Conservation (phyloP, 2,113 vertebrate species). For the Phaethon lepturus region DNA sequence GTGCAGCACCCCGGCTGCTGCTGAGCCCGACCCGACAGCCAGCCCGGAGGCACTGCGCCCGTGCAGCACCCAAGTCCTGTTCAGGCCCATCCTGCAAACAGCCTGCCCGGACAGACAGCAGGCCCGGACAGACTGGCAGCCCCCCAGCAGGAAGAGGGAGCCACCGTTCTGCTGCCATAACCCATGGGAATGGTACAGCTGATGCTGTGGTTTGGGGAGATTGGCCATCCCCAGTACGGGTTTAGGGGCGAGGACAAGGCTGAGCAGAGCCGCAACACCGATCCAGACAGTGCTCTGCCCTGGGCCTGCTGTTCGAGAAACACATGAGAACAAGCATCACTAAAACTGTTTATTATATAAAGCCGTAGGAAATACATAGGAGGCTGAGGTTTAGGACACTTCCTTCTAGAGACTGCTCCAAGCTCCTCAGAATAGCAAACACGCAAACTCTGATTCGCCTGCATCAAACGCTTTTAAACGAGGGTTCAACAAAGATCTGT, state of each 20-base stretch:
- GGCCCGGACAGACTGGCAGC: neutral
- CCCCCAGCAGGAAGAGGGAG: neutral
- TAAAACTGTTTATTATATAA: slow-evolving; percentile 77
- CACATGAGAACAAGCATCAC: neutral
- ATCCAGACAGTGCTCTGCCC: neutral
- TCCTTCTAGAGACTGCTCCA: slow-evolving; percentile 35
- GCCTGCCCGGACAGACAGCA: neutral
- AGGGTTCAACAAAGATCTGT: slow-evolving; percentile 14
- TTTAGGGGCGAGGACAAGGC: neutral
- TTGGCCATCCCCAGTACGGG: fast-evolving
- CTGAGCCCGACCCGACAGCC: neutral
- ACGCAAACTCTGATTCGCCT: slow-evolving; percentile 82
- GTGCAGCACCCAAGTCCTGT: neutral
- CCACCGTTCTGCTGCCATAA: neutral
- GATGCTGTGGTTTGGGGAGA: neutral
- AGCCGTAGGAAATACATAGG: slow-evolving; percentile 69
- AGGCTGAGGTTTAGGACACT: slow-evolving; percentile 53
- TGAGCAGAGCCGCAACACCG: neutral
- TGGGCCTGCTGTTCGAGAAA: neutral
- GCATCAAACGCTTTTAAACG: slow-evolving; percentile 82
- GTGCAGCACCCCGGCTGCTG: neutral
- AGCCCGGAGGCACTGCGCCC: neutral
- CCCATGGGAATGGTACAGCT: fast-evolving
- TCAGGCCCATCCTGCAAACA: neutral
- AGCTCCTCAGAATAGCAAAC: slow-evolving; percentile 44